A percentile compares a stretch with the other conserved stretches of the same genome.
These are phyloP conservation scores for Elanus axillaris DNA, from an alignment of 2,113 vertebrate species.

Conservation along the genomic window DNA sequence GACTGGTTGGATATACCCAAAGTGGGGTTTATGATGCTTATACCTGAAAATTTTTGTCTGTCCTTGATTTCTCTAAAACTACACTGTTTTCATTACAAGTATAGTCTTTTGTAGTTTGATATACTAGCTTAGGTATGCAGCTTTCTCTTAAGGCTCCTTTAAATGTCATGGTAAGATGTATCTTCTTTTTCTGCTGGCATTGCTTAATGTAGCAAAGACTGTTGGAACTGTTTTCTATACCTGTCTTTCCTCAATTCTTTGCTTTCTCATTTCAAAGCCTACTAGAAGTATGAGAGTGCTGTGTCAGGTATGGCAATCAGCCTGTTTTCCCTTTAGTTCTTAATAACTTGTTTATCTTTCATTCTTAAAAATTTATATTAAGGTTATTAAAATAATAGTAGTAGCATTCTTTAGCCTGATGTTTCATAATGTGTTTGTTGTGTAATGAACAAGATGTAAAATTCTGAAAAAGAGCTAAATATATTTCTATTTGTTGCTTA, in stretches of 20 bases:
- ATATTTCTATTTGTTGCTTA: background rate
- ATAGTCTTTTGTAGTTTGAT: background rate
- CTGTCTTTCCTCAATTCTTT: slow-evolving; percentile 88
- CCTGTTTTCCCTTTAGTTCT: slow-evolving; percentile 78
- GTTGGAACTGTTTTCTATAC: slow-evolving; percentile 66
- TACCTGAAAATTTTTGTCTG: background rate
- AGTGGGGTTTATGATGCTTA: background rate
- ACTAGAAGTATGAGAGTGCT: slow-evolving; percentile 99
- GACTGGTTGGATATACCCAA: background rate
- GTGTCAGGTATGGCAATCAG: slow-evolving; percentile 95
- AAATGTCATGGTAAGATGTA: background rate
- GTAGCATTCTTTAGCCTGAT: background rate
- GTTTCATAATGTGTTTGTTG: background rate
- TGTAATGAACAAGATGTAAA: background rate
- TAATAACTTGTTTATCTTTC: background rate
- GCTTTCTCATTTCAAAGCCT: slow-evolving; percentile 96
- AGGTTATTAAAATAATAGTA: background rate
- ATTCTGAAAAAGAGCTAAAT: background rate
- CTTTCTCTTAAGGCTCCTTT: background rate
- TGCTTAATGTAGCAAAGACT: slow-evolving; percentile 49
- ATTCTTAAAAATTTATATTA: background rate
- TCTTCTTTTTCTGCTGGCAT: slow-evolving; percentile 18
- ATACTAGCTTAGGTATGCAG: background rate
- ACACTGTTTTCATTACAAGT: background rate
- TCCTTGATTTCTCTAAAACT: background rate